phyloP scores from a whole-genome alignment of 1,140 invertebrate genomes.

The Zophobas morio region DNA sequence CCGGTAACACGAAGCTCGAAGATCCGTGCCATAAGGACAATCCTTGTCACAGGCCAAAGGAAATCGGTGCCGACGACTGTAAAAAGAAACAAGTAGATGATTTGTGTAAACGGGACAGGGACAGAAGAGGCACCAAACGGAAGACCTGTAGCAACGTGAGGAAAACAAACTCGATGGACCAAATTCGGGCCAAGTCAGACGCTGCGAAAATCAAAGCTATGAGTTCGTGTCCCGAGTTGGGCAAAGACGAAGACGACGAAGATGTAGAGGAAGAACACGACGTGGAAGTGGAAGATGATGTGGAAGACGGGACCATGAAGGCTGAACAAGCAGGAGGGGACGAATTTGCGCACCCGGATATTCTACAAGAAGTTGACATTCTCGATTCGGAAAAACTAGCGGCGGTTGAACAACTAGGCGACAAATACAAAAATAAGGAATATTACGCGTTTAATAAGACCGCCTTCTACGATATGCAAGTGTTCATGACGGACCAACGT shows the following conservation, averaged over 20 bases:
- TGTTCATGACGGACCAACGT: constrained; percentile 17
- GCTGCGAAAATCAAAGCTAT: no score
- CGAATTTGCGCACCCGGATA: not conserved
- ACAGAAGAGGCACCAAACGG: no score
- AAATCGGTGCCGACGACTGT: not conserved
- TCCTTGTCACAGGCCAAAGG: constrained; percentile 4
- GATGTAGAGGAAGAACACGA: no score
- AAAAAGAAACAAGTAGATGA: not conserved
- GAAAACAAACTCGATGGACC: no score
- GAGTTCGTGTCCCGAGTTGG: no score
- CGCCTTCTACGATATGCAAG: constrained; percentile 40
- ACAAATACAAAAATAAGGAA: constrained; percentile 44
- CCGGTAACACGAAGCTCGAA: constrained; percentile 3
- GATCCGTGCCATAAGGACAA: constrained; percentile 27
- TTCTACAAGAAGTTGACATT: not conserved
- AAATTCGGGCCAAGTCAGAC: no score
- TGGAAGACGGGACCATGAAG: no score
- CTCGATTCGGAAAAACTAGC: not conserved
- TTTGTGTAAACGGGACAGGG: not conserved
- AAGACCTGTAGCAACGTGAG: no score
- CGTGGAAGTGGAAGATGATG: not conserved
- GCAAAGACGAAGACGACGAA: no score
- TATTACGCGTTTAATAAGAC: constrained; percentile 15
- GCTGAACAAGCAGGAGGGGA: no score
- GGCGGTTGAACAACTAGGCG: constrained; percentile 11